Evolutionary conservation across 2,888 invertebrate species (phyloP).

Genomic region (Nomada lathburiana): DNA sequence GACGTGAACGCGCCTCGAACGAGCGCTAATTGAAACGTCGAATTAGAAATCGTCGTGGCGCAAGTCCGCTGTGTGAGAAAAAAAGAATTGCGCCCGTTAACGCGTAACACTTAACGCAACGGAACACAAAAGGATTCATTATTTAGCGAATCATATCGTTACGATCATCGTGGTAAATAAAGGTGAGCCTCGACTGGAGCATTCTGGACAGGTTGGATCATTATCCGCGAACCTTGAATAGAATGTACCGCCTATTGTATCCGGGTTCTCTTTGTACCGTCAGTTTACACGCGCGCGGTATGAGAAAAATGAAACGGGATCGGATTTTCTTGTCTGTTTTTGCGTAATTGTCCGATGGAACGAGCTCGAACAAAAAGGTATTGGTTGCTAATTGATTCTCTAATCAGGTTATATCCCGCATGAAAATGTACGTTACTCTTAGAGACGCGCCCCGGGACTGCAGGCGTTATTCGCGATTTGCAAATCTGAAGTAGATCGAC

Average conservation of each 20-base stretch:
- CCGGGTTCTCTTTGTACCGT: slow-evolving; percentile 7
- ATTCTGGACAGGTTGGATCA: background rate
- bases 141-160: background rate
- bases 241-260: slow-evolving; percentile 5
- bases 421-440: background rate
- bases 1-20: background rate
- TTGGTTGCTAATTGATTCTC: slow-evolving; percentile 30
- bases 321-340: background rate
- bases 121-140: background rate
- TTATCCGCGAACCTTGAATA: background rate
- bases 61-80: background rate
- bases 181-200: slow-evolving; percentile 3
- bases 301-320: slow-evolving; percentile 15
- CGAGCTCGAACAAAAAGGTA: slow-evolving; percentile 9
- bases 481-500: background rate
- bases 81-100: background rate
- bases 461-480: slow-evolving; percentile 1
- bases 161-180: background rate
- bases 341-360: background rate
- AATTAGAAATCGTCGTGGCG: background rate
- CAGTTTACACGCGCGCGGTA: background rate
- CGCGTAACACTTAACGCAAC: background rate
- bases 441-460: background rate
- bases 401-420: background rate
- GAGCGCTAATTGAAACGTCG: background rate